Percentiles rank a stretch among this genome's conserved stretches.
phyloP scores from a whole-genome alignment of 1,140 invertebrate species.

The Linepithema humile region DNA sequence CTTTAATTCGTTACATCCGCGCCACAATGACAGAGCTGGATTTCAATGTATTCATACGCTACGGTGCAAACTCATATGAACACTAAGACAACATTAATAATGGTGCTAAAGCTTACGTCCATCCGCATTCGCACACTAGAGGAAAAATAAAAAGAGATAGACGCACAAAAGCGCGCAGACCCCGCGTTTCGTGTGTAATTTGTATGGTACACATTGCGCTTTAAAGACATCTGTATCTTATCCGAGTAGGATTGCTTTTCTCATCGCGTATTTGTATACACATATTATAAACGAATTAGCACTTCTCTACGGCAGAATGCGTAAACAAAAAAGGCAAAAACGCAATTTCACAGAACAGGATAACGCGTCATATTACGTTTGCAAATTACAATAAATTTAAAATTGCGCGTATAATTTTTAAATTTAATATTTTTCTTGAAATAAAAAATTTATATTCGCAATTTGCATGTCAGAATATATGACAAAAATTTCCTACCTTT shows the following conservation, averaged over 20 bases:
- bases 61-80: background rate
- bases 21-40: background rate
- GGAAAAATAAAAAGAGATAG: background rate
- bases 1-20: constrained; percentile 23
- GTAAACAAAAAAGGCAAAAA: background rate
- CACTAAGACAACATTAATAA: constrained; percentile 25
- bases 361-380: background rate
- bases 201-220: background rate
- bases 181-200: background rate
- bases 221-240: constrained; percentile 1
- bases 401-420: background rate
- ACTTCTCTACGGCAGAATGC: background rate
- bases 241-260: background rate
- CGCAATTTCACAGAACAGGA: background rate
- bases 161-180: background rate
- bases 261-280: background rate
- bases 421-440: background rate
- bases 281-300: constrained; percentile 3
- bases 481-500: constrained; percentile 71
- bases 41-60: background rate
- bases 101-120: background rate
- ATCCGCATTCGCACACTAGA: background rate
- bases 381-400: background rate
- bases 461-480: background rate
- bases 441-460: background rate